Conservation (phyloP, 2,888 invertebrate species). For the Sesamia inferens region DNA sequence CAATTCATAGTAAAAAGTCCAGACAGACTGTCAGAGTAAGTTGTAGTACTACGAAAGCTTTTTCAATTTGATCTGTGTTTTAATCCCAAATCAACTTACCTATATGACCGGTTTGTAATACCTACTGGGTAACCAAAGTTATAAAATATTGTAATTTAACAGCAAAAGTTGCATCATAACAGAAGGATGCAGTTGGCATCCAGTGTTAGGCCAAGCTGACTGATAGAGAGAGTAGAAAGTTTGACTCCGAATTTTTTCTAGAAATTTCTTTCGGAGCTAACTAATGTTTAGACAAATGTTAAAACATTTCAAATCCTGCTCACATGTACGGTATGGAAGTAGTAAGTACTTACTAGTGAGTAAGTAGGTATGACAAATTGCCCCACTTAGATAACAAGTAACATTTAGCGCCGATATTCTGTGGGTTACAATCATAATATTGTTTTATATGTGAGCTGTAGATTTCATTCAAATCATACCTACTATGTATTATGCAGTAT, state of each 20-base stretch:
- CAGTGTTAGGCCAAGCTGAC: not conserved
- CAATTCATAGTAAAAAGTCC: not conserved
- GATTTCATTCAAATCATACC: conserved; percentile 21
- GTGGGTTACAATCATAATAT: conserved; percentile 26
- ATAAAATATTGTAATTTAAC: too few species aligned
- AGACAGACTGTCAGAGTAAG: not conserved
- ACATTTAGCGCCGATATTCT: conserved; percentile 24
- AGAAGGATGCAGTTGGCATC: not conserved
- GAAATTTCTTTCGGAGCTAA: not conserved
- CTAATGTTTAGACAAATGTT: too few species aligned
- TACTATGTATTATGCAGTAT: not conserved
- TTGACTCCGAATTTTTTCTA: too few species aligned
- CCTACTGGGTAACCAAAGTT: too few species aligned
- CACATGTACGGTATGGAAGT: not conserved
- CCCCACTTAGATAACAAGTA: conserved; percentile 39
- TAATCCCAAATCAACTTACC: not conserved
- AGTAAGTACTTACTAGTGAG: conserved; percentile 6
- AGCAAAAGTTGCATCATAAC: not conserved
- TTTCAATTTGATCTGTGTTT: not conserved
- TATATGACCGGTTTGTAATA: too few species aligned
- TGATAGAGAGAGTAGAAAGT: not conserved
- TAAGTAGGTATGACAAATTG: conserved; percentile 18
- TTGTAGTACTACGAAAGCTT: not conserved
- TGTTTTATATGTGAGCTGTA: conserved; percentile 13
- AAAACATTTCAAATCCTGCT: not conserved